Evolutionary conservation across 2,888 invertebrate species (phyloP), one percentile per base, ranked within the genome.

Genomic region (Cabera pusaria): DNA sequence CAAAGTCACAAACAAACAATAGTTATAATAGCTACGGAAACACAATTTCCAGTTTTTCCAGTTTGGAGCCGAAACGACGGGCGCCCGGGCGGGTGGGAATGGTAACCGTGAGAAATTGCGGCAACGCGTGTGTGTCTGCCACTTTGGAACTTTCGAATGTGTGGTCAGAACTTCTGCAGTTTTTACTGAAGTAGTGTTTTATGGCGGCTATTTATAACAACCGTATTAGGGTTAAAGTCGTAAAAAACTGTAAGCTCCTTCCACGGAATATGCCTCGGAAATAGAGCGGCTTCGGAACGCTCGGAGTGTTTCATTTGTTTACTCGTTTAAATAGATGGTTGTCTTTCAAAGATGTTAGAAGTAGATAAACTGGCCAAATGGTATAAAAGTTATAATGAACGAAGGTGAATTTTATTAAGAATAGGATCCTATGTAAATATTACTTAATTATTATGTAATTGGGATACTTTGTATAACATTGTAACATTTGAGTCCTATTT

Each of bases 311-410:
- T 25, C 35, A 21, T 44, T 44, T 33, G 27, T 40, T 26, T 28
- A 28, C 24, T 32, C 22, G 21, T 31, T 38, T 36, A 38, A 25
- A 44, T 47, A 37, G 34, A 45, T 37, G 19, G 27, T 41, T 28
- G 26, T 55, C 44, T 51, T 54, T 44, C 48, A 43, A 52, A 56
- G 50, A 44, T 56, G 40, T 57, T 73, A 72, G 69, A 49, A 43
- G 42, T 74, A 72, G 73, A 64, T 68, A 64, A 53, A 61, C 48
- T 62, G 72, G 77, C 78, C 75, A 78, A 77, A 72, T 55, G 50
- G 56, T 49, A 57, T 12, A 21, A 23, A 36, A 35, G n/a, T 37
- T 45, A 44, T 35, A 37, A 27, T 43, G 9, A 16, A 35, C 14
- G 34, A 28, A 36, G 35, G 39, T 34, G 23, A 39, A 42, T 34